Conservation (phyloP, 1,140 invertebrate genomes). For the Monochamus saltuarius region DNA sequence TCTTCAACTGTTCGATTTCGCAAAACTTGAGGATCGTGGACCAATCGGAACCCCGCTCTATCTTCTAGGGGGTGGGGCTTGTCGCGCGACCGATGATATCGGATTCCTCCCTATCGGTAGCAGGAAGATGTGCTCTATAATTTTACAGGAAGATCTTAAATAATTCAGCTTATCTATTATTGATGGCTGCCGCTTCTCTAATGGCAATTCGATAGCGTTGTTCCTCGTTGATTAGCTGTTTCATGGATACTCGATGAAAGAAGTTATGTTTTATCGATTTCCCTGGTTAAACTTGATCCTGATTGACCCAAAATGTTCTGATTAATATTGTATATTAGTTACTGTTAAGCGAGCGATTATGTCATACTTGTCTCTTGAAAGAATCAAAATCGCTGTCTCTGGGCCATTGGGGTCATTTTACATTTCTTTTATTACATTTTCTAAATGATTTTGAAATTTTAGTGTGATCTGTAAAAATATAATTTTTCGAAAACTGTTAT, state of each 20-base stretch:
- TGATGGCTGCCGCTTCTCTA: conserved; percentile 7
- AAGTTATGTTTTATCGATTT: conserved; percentile 9
- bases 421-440: too few species aligned
- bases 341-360: too few species aligned
- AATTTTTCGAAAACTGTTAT: too few species aligned
- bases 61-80: neutral
- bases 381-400: too few species aligned
- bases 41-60: conserved; percentile 5
- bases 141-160: conserved; percentile 11
- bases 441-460: too few species aligned
- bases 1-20: neutral
- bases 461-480: too few species aligned
- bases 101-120: conserved; percentile 4
- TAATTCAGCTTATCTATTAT: conserved; percentile 14
- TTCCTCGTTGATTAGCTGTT: conserved; percentile 12
- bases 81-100: conserved; percentile 1
- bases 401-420: too few species aligned
- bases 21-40: conserved; percentile 12
- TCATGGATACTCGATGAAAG: neutral
- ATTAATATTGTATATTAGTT: too few species aligned
- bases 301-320: too few species aligned
- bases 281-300: too few species aligned
- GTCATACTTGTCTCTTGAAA: too few species aligned
- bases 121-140: conserved; percentile 10
- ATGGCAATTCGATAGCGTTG: conserved; percentile 13